phyloP scores from a whole-genome alignment of 2,888 invertebrate genomes.

The Ectemnius lituratus region DNA sequence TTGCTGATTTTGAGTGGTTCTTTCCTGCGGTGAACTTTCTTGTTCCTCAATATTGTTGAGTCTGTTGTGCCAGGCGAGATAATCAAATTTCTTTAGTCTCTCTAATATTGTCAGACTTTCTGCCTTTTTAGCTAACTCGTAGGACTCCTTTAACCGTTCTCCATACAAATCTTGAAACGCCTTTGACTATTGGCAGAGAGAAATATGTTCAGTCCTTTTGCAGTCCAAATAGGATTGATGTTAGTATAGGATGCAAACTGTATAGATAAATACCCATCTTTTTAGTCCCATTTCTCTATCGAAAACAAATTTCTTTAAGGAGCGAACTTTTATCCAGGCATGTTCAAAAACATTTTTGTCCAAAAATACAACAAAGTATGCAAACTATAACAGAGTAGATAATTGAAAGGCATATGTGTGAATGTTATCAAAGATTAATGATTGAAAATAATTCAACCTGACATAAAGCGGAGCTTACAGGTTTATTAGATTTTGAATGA shows the following conservation, averaged over 20 bases:
- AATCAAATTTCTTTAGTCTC: conserved; percentile 52
- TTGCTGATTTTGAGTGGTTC: too few species aligned
- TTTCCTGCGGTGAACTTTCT: not conserved
- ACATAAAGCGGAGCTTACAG: conserved; percentile 42
- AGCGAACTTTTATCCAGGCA: not conserved
- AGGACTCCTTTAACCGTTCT: conserved; percentile 22
- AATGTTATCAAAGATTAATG: not conserved
- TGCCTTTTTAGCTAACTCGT: conserved; percentile 38
- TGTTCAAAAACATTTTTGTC: not conserved
- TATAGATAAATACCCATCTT: too few species aligned
- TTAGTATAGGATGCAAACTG: too few species aligned
- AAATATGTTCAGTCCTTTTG: too few species aligned
- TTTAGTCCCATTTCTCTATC: not conserved
- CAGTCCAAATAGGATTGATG: too few species aligned
- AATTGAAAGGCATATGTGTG: not conserved
- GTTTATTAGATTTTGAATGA: conserved; percentile 19
- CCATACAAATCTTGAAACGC: conserved; percentile 12
- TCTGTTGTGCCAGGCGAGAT: conserved; percentile 12
- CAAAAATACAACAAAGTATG: not conserved
- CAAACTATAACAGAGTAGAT: not conserved
- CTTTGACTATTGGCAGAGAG: too few species aligned
- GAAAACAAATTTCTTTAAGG: not conserved
- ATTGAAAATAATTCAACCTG: not conserved
- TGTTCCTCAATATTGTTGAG: conserved; percentile 9
- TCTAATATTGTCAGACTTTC: conserved; percentile 44